Percentiles rank a stretch among this genome's conserved stretches.
These are phyloP conservation scores for Cepphus grylle DNA, from an alignment of 2,113 vertebrate genomes.

Conservation along the genomic window DNA sequence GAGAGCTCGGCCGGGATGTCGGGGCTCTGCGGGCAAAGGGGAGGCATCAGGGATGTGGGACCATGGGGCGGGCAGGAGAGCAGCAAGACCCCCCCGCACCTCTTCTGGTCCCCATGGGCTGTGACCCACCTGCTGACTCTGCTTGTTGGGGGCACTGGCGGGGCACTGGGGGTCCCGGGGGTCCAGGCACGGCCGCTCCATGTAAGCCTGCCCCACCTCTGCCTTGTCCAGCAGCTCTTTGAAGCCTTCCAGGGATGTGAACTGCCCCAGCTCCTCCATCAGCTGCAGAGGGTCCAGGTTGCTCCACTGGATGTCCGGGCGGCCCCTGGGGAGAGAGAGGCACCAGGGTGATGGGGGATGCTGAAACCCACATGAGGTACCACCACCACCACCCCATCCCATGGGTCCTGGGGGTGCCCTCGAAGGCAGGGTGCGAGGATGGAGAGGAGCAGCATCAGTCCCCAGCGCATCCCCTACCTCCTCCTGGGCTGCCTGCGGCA, in stretches of 20 bases:
- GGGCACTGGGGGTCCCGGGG: conserved; percentile 90
- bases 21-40: conserved; percentile 73
- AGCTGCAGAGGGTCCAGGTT: conserved; percentile 94
- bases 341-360: background rate
- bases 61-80: background rate
- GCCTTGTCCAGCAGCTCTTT: conserved; percentile 96
- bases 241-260: conserved; percentile 92
- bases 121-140: conserved; percentile 71
- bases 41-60: background rate
- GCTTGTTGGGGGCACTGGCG: conserved; percentile 89
- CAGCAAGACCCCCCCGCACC: background rate
- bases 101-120: background rate
- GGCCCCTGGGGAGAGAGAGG: conserved; percentile 78
- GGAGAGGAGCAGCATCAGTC: background rate
- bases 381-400: background rate
- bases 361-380: background rate
- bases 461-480: background rate
- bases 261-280: conserved; percentile 94
- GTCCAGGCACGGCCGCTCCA: conserved; percentile 92
- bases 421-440: background rate
- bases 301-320: conserved; percentile 96
- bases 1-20: conserved; percentile 83
- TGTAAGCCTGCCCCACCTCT: conserved; percentile 96
- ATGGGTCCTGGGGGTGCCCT: background rate
- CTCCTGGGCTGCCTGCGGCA: background rate